Conservation (phyloP, 2,797 vertebrate species). For the Tamandua tetradactyla region DNA sequence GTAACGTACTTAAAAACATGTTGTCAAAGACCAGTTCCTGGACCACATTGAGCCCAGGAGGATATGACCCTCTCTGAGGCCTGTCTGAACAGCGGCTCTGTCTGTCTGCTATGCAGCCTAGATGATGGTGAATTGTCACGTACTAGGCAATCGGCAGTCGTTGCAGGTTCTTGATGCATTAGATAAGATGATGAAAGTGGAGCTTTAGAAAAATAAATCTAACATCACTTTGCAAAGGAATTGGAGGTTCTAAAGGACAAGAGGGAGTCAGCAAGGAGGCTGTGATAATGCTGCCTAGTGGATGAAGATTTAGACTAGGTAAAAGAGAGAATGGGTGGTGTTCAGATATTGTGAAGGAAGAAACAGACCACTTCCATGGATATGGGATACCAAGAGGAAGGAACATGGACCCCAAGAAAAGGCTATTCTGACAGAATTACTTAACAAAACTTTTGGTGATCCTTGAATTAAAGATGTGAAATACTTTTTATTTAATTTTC, state of each 20-base stretch:
- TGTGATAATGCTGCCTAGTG: neutral
- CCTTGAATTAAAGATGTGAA: neutral
- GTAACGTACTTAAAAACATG: neutral
- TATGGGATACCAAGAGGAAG: neutral
- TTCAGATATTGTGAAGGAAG: neutral
- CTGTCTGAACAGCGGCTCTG: neutral
- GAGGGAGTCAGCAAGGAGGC: neutral
- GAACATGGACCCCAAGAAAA: neutral
- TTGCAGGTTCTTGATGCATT: neutral
- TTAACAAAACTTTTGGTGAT: neutral
- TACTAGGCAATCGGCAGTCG: neutral
- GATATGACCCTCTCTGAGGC: neutral
- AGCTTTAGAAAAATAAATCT: neutral
- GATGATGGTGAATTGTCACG: neutral
- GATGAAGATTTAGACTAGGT: neutral
- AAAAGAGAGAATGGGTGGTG: no score
- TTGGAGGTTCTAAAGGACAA: neutral
- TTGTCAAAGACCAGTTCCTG: neutral
- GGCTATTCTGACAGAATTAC: neutral
- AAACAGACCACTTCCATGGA: neutral
- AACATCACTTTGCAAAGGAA: neutral
- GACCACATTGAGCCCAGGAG: neutral
- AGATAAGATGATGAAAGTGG: neutral
- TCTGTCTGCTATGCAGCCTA: neutral
- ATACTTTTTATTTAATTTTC: neutral